A percentile compares a stretch with the other conserved stretches of the same genome.
Evolutionary conservation across 2,113 vertebrate genomes (phyloP).

Genomic region (Corydoras maculifer): DNA sequence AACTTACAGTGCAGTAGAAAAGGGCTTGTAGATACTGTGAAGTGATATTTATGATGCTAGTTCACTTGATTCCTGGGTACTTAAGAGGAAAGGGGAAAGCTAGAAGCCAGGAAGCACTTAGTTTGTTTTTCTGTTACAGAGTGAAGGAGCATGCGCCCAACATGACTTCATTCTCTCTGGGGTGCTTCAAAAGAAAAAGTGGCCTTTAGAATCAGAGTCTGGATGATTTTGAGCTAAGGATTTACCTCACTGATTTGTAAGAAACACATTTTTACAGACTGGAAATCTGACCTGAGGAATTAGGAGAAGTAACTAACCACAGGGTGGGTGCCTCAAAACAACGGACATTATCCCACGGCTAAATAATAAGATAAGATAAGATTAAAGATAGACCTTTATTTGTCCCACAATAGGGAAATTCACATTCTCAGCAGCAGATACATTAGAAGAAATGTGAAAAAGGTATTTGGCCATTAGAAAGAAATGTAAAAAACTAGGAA

Average conservation of each 20-base stretch:
- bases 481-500: too few species aligned
- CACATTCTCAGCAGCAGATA: too few species aligned
- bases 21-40: background rate
- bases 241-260: background rate
- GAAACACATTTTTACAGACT: background rate
- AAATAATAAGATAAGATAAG: too few species aligned
- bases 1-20: too few species aligned
- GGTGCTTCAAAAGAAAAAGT: background rate
- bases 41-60: background rate
- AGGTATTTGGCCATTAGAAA: too few species aligned
- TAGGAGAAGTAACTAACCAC: background rate
- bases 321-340: too few species aligned
- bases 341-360: too few species aligned
- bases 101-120: background rate
- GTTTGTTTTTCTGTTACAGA: background rate
- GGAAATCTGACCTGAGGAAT: background rate
- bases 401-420: too few species aligned
- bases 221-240: background rate
- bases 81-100: background rate
- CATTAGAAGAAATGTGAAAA: too few species aligned
- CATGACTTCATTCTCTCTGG: conserved; percentile 13
- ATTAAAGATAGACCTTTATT: too few species aligned
- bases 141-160: background rate
- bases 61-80: background rate
- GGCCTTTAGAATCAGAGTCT: background rate